A percentile compares a stretch with the other conserved stretches of the same genome.
Evolutionary conservation across 2,797 vertebrate genomes (phyloP).

Genomic region (Micrastur ruficollis): DNA sequence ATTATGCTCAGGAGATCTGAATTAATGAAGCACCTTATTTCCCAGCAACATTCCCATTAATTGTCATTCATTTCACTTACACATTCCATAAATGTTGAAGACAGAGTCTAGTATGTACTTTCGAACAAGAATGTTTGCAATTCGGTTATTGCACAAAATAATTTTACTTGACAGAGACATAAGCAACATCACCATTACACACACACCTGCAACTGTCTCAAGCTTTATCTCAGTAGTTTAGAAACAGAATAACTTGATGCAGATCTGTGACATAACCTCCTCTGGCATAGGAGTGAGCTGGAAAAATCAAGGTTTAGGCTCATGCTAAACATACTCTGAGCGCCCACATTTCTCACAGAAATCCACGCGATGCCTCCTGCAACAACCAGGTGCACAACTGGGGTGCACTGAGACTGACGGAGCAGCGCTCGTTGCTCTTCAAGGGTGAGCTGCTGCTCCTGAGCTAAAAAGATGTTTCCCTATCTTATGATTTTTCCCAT

Average conservation of each 20-base stretch:
- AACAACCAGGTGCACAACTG: background rate
- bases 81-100: background rate
- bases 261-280: background rate
- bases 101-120: background rate
- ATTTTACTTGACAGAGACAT: background rate
- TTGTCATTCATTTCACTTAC: background rate
- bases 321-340: background rate
- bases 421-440: background rate
- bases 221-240: background rate
- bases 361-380: background rate
- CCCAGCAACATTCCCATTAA: background rate
- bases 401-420: background rate
- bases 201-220: accelerated
- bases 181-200: background rate
- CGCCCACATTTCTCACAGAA: background rate
- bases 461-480: background rate
- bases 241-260: background rate
- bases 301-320: background rate
- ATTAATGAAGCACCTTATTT: background rate
- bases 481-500: background rate
- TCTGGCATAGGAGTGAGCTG: background rate
- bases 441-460: background rate
- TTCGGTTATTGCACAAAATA: background rate
- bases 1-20: background rate
- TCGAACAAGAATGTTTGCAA: background rate